Conservation (phyloP, 2,113 vertebrate species). For the Phoxinus phoxinus region DNA sequence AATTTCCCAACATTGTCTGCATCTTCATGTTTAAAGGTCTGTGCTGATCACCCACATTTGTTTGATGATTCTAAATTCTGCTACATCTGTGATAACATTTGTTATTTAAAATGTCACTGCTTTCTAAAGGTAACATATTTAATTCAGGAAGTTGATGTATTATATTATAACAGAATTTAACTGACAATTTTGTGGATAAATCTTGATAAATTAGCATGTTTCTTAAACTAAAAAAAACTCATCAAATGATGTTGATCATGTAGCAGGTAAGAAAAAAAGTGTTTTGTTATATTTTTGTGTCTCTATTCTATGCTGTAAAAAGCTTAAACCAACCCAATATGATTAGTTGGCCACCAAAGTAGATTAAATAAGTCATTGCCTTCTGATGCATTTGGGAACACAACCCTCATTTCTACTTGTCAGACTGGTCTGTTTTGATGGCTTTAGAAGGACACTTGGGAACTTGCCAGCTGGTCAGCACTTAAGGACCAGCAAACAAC, state of each 20-base stretch:
- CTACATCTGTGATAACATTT: conserved; percentile 11
- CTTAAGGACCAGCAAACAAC: no score
- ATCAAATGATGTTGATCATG: not conserved
- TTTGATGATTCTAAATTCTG: not conserved
- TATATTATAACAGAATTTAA: not conserved
- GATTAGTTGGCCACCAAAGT: not conserved
- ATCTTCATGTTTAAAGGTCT: conserved; percentile 26
- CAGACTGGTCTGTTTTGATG: not conserved
- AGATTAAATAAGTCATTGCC: not conserved
- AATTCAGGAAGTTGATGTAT: not conserved
- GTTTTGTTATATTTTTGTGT: not conserved
- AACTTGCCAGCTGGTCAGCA: no score
- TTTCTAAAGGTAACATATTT: not conserved
- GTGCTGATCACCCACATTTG: conserved; percentile 2
- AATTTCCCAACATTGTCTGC: conserved; percentile 29
- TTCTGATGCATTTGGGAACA: not conserved
- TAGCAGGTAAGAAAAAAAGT: not conserved
- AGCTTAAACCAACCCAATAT: not conserved
- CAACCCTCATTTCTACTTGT: not conserved
- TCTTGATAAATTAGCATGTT: not conserved
- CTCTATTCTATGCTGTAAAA: not conserved
- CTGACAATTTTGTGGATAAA: not conserved
- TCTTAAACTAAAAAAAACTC: not conserved
- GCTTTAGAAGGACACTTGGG: not conserved
- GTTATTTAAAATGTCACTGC: not conserved